A percentile compares a stretch with the other conserved stretches of the same genome.
These are phyloP conservation scores for Herminia tarsipennalis DNA, from an alignment of 2,888 invertebrate genomes.

Conservation along the genomic window DNA sequence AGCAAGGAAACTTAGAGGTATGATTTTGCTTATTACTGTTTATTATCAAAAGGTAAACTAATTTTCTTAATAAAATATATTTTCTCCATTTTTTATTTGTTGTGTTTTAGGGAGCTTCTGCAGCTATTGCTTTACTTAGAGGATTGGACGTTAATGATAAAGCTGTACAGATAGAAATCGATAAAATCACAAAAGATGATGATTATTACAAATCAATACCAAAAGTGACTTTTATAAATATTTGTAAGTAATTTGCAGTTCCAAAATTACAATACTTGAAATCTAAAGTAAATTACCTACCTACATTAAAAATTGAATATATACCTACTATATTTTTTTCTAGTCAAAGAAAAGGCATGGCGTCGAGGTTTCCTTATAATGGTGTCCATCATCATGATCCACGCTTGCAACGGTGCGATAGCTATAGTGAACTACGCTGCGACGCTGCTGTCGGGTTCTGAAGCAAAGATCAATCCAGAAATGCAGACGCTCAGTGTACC, in stretches of 20 bases:
- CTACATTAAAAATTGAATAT: no score
- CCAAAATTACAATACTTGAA: no score
- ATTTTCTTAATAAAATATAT: no score
- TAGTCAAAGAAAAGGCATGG: constrained; percentile 58
- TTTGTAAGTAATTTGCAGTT: constrained; percentile 67
- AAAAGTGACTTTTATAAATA: constrained; percentile 51
- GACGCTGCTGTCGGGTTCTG: constrained; percentile 44
- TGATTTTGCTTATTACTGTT: no score
- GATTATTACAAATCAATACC: constrained; percentile 59
- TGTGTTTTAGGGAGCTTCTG: constrained; percentile 55
- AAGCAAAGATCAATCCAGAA: constrained; percentile 46
- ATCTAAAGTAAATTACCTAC: no score
- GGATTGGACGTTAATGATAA: constrained; percentile 54
- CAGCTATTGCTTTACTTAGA: constrained; percentile 54
- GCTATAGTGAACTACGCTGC: constrained; percentile 54
- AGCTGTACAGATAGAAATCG: constrained; percentile 53
- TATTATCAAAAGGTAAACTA: no score
- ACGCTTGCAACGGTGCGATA: constrained; percentile 49
- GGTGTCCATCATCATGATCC: constrained; percentile 33
- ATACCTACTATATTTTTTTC: no score
- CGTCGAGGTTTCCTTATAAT: constrained; percentile 49
- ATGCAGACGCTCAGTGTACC: constrained; percentile 54
- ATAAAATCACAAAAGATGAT: constrained; percentile 55
- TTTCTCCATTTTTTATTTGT: no score
- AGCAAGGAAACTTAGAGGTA: constrained; percentile 57